Percentiles rank a stretch among this genome's conserved stretches.
Conservation (phyloP, 2,888 invertebrate genomes). For the Oeneis ivallda region DNA sequence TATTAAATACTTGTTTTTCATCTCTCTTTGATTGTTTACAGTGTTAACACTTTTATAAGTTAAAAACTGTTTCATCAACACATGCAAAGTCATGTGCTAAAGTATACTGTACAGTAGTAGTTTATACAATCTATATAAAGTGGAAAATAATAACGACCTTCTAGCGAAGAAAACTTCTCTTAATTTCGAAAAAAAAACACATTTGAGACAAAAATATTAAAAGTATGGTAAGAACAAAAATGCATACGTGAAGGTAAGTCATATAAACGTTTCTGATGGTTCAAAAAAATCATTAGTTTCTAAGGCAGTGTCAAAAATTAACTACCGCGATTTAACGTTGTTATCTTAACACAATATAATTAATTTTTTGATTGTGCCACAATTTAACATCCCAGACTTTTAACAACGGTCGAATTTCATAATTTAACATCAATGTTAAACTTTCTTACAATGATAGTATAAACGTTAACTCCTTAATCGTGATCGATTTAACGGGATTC, state of each 20-base stretch:
- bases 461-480: background rate
- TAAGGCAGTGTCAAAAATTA: background rate
- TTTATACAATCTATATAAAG: background rate
- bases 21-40: background rate
- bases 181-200: background rate
- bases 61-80: too few relatives aligned
- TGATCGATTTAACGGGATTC: too few relatives aligned
- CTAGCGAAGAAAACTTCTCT: background rate
- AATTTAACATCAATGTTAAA: background rate
- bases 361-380: background rate
- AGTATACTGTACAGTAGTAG: too few relatives aligned
- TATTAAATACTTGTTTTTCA: background rate
- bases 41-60: too few relatives aligned
- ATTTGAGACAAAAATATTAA: background rate
- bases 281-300: background rate
- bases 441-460: background rate
- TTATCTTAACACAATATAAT: too few relatives aligned
- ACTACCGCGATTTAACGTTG: background rate
- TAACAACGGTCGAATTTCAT: background rate
- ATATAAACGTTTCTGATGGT: background rate
- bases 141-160: background rate
- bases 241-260: background rate
- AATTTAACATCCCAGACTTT: background rate
- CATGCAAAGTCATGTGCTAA: too few relatives aligned
- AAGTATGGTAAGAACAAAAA: background rate